phyloP scores from a whole-genome alignment of 1,140 invertebrate genomes.

The Mylabris phalerata region DNA sequence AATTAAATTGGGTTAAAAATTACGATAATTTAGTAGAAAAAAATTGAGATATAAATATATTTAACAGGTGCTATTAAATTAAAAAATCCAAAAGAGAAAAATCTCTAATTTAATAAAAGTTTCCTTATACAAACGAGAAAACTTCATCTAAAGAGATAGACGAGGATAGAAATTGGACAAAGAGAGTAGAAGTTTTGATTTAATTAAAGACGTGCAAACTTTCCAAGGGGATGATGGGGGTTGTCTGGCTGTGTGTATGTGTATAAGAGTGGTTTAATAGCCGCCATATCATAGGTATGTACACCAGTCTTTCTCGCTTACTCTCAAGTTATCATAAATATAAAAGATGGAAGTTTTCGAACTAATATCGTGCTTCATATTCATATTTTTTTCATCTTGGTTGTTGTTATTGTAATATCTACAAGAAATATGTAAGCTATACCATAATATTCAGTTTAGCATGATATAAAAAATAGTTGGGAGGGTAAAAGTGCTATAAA shows the following conservation, averaged over 20 bases:
- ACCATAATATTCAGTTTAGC: background rate
- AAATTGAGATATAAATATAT: constrained; percentile 1
- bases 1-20: too few relatives aligned
- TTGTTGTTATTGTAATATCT: background rate
- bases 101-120: constrained; percentile 13
- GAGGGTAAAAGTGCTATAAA: too few relatives aligned
- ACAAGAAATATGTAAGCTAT: constrained; percentile 1
- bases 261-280: too few relatives aligned
- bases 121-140: constrained; percentile 2
- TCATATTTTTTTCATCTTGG: constrained; percentile 5
- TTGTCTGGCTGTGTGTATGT: too few relatives aligned
- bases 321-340: constrained; percentile 3
- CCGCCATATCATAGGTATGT: too few relatives aligned
- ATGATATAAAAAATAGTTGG: too few relatives aligned
- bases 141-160: background rate
- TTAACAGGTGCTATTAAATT: constrained; percentile 14
- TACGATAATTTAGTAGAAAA: too few relatives aligned
- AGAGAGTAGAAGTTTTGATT: constrained; percentile 7
- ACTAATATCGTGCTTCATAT: constrained; percentile 15
- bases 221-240: constrained; percentile 3
- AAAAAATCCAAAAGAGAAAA: constrained; percentile 3
- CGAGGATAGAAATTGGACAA: too few relatives aligned
- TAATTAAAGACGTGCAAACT: constrained; percentile 16
- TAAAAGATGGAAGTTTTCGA: constrained; percentile 15
- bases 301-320: too few relatives aligned